These are phyloP conservation scores for Acanthornis magna DNA, from an alignment of 2,797 vertebrate species.

Conservation along the genomic window DNA sequence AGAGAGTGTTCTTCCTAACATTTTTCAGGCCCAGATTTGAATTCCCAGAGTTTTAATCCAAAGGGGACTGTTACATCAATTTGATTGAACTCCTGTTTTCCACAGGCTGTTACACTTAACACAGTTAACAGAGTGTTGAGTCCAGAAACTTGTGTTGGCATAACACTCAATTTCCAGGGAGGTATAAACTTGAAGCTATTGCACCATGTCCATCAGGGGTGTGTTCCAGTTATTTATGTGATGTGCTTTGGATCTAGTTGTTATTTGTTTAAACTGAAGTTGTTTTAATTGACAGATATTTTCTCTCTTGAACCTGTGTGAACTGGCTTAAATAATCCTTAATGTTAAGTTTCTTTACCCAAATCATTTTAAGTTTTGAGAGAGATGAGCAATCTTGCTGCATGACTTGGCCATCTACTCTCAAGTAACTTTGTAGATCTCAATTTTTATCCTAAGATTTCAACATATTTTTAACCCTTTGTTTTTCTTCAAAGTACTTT, in stretches of 20 bases:
- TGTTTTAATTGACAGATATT: neutral
- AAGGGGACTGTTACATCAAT: slow-evolving; percentile 16
- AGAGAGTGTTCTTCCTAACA: neutral
- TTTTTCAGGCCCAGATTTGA: slow-evolving; percentile 3
- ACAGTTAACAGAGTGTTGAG: neutral
- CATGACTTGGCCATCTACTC: neutral
- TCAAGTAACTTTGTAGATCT: neutral
- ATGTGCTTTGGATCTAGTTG: neutral
- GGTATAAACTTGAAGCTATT: neutral
- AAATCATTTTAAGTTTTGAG: neutral
- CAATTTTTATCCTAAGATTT: neutral
- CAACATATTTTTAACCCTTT: neutral
- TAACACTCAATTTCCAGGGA: neutral
- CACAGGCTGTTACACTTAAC: neutral
- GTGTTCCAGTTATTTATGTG: neutral
- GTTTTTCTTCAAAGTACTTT: neutral
- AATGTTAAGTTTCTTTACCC: neutral
- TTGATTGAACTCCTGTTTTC: slow-evolving; percentile 43
- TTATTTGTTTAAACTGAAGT: neutral
- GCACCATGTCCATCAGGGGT: neutral
- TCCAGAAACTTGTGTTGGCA: neutral
- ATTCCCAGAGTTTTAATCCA: slow-evolving; percentile 14
- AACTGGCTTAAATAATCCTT: neutral
- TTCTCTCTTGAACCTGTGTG: neutral
- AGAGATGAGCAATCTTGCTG: neutral